These are phyloP conservation scores for Etia nguti DNA, from an alignment of 2,113 vertebrate species.

Conservation along the genomic window DNA sequence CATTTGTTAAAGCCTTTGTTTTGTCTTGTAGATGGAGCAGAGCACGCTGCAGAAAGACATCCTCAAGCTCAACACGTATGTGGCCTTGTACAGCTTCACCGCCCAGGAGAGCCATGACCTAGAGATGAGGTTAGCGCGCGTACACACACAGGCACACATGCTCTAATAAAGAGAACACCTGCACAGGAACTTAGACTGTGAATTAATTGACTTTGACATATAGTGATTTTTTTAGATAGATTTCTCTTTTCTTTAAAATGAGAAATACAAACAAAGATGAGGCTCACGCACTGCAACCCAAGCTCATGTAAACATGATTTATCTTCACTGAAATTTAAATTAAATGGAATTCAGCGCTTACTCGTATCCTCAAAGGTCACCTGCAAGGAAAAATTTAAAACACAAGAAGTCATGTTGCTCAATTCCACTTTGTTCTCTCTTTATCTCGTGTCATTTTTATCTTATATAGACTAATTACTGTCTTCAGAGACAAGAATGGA, in stretches of 20 bases:
- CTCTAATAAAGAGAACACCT: background rate
- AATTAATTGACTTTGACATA: background rate
- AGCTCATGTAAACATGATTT: background rate
- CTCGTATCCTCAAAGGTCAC: background rate
- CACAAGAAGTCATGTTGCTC: background rate
- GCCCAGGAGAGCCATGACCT: conserved; percentile 92
- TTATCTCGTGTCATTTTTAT: background rate
- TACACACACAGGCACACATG: background rate
- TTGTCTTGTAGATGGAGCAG: conserved; percentile 55
- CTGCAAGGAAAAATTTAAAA: background rate
- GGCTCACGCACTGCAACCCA: background rate
- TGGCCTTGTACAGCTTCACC: conserved; percentile 93
- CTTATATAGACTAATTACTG: background rate
- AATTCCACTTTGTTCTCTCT: background rate
- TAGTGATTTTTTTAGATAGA: background rate
- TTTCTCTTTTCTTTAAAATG: background rate
- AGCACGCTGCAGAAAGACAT: conserved; percentile 73
- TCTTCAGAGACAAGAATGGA: background rate
- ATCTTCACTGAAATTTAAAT: background rate
- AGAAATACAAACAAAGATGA: background rate
- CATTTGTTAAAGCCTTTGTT: background rate
- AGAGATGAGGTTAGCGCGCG: conserved; percentile 83
- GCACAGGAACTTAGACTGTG: background rate
- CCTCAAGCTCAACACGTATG: conserved; percentile 85
- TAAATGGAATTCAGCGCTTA: background rate